Percentiles rank a stretch among this genome's conserved stretches.
phyloP scores from a whole-genome alignment of 2,888 invertebrate species.

The Habroteleia sp. region DNA sequence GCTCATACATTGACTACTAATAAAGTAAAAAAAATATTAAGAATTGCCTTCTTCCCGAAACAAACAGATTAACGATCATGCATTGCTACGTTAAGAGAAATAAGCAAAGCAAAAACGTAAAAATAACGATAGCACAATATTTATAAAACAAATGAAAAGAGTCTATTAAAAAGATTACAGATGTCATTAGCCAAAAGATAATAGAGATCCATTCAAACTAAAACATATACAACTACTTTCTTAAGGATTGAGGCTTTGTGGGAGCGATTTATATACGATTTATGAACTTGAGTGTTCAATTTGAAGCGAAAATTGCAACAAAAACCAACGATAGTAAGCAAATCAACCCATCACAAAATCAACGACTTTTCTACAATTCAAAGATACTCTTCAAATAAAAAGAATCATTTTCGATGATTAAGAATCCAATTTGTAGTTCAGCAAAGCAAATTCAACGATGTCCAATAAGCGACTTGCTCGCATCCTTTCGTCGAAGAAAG shows the following conservation, averaged over 20 bases:
- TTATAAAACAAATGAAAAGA: neutral
- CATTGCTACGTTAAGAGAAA: no score
- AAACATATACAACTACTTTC: conserved; percentile 5
- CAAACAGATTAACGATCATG: no score
- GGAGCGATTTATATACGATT: conserved; percentile 31
- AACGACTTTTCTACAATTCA: no score
- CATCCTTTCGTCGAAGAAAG: no score
- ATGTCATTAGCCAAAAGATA: neutral
- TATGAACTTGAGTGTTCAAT: conserved; percentile 1
- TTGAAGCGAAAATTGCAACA: conserved; percentile 1
- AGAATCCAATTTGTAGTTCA: neutral
- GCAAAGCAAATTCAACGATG: conserved; percentile 1
- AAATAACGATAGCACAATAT: no score
- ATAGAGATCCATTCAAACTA: conserved; percentile 17
- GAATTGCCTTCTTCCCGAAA: no score
- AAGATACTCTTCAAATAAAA: conserved; percentile 1
- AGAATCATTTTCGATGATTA: neutral
- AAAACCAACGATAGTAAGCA: conserved; percentile 9
- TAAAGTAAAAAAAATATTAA: no score
- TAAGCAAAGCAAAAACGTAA: no score
- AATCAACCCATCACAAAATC: no score
- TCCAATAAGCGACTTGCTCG: conserved; percentile 1
- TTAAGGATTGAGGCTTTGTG: conserved; percentile 46
- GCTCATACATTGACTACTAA: no score
- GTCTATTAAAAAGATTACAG: neutral